A percentile compares a stretch with the other conserved stretches of the same genome.
These are phyloP conservation scores for Pelvicachromis taeniatus DNA, from an alignment of 2,113 vertebrate genomes.

Conservation along the genomic window DNA sequence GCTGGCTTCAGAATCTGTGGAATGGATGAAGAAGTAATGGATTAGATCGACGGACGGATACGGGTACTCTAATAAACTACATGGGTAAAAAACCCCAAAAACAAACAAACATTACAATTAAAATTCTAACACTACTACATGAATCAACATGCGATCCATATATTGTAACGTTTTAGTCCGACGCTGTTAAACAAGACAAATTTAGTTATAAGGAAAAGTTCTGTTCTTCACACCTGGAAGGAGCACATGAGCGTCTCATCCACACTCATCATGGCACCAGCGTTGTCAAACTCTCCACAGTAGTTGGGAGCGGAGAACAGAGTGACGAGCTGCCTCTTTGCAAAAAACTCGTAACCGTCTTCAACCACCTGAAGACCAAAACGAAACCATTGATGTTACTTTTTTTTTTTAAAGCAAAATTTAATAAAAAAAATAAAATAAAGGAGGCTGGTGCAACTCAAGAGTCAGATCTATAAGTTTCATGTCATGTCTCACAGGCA, in stretches of 20 bases:
- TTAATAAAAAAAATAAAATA: fast-evolving
- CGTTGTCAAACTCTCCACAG: conserved; percentile 81
- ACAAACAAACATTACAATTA: background rate
- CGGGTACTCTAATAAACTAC: background rate
- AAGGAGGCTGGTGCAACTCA: background rate
- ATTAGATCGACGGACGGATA: background rate
- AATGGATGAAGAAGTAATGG: background rate
- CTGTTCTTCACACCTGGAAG: conserved; percentile 67
- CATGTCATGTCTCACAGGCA: background rate
- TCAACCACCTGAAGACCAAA: conserved; percentile 71
- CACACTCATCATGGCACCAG: conserved; percentile 81
- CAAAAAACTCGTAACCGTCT: conserved; percentile 79
- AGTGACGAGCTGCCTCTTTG: conserved; percentile 77
- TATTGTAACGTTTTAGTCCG: background rate
- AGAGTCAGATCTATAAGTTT: background rate
- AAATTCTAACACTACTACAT: background rate
- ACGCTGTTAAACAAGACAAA: background rate
- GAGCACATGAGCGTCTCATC: conserved; percentile 82
- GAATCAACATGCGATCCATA: background rate
- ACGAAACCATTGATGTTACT: background rate
- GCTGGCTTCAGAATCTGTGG: conserved; percentile 92
- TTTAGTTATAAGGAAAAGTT: background rate
- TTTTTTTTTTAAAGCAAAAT: no score
- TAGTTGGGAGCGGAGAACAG: conserved; percentile 80
- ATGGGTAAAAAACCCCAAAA: fast-evolving